Base-by-base conservation (phyloP, 2,888 invertebrate species). In the Phyllotreta cruciferae region DNA sequence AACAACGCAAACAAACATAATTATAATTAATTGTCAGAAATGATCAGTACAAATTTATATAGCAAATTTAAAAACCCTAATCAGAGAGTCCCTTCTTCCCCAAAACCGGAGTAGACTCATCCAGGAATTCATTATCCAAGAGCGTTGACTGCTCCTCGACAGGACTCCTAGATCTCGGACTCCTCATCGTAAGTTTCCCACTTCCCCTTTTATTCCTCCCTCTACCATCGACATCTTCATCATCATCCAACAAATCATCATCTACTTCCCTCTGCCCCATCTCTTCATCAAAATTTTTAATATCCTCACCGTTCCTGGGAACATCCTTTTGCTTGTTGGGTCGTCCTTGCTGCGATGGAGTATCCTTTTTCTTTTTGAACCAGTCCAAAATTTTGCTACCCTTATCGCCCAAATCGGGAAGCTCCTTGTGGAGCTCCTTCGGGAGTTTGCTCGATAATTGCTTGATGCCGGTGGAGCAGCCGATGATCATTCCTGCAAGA, bases 401-500 rank as follows among this genome's bases (percentile, higher is more conserved):
- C 3, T 9, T 6, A 1, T 49, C n/a, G 4, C 35, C n/a, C 6
- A 47, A 13, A 9, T 49, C 14, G 4, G 49, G 49, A 6, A 49
- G 6, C 3, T 47, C 34, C 9, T 47, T 47, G 10, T 1, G 44
- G 6, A 44, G 11, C 6, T 24, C 47, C 35, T 24, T 24, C n/a
- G 24, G 24, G 24, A 24, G 24, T 24, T 24, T 24, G 2, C 4
- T 24, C 24, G 24, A 24, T 24, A 24, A 4, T 24, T 47, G 34
- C 14, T 47, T 47, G 47, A 47, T 24, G 24, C 4, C 4, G 24
- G 34, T 34, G n/a, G 47, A 44, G 10, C 65, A 65, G 3, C 65
- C 65, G 37, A 62, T 50, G 0, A 65, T 14, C 13, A 65, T 9
- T 11, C 65, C 65, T 62, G 42, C 1, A 56, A 57, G 11, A n/a